Evolutionary conservation across 2,888 invertebrate species (phyloP), one percentile per base, ranked within the genome.

Genomic region (Tetragonula carbonaria): DNA sequence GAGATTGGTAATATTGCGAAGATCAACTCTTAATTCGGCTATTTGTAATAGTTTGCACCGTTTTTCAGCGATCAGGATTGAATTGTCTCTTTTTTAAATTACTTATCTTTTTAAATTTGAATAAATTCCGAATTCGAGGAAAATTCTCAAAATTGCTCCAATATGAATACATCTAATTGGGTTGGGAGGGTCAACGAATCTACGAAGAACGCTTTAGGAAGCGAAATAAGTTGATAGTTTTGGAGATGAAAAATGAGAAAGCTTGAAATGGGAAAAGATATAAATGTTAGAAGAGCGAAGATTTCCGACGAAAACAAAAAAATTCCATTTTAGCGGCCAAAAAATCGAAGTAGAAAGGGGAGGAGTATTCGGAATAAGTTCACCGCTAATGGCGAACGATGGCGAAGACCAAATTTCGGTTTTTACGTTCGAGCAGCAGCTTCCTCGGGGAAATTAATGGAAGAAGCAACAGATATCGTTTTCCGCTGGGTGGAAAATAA

Each of bases 381-480:
- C 2, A 1, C 14, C 50, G 23, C 23, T 66, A 66, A 66, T 66
- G 66, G 66, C 28, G 45, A 66, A 66, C 67, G 23, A 50, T 11
- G 50, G 23, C 65, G 21, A 50, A 8, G 67, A 18, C 67, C 23
- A 23, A 67, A 67, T 50, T 67, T 67, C 13, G 50, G 23, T 23
- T 50, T 23, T 50, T 23, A 67, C 50, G 23, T 23, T 11, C 14
- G 23, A 18, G 23, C 16, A 67, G 16, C 23, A 21, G 50, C 23
- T 50, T 67, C 16, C 45, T 67, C 16, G 5, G 23, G 45, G n/a
- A 45, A 50, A n/a, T 67, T 67, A 67, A 67, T 67, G 57, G 57
- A 59, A 45, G 18, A 50, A 50, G 13, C 16, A 16, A 50, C 16
- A 14, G 23, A 11, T 8, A 23, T 16, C 0, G 14, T n/a, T 23